phyloP scores from a whole-genome alignment of 2,113 vertebrate species.

The Hippocampus comes region DNA sequence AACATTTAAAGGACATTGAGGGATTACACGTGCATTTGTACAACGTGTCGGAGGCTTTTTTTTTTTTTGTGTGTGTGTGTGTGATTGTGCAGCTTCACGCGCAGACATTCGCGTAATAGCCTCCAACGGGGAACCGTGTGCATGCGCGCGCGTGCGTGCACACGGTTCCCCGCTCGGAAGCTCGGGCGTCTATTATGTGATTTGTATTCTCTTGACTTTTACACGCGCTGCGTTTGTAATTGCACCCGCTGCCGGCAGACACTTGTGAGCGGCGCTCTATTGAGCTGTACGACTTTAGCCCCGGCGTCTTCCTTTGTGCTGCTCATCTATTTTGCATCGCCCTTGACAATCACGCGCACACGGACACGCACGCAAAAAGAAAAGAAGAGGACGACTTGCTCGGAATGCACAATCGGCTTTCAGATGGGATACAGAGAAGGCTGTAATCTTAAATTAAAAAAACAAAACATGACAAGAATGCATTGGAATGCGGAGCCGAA shows the following conservation, averaged over 20 bases:
- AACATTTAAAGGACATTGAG: slow-evolving; percentile 20
- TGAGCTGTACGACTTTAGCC: slow-evolving; percentile 54
- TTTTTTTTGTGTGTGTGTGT: not conserved
- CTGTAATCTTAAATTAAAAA: slow-evolving; percentile 33
- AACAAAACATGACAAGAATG: slow-evolving; percentile 54
- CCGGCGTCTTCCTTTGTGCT: slow-evolving; percentile 44
- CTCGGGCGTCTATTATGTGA: slow-evolving; percentile 50
- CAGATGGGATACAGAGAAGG: slow-evolving; percentile 38
- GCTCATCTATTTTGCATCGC: slow-evolving; percentile 58
- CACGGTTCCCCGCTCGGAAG: not conserved
- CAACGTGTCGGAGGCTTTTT: not conserved
- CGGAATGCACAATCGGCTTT: slow-evolving; percentile 55
- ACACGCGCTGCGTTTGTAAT: slow-evolving; percentile 64
- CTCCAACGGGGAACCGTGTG: not conserved
- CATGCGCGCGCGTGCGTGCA: not conserved
- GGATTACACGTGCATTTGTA: slow-evolving; percentile 13
- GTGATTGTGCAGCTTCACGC: not conserved
- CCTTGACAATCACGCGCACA: slow-evolving; percentile 69
- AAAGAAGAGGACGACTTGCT: slow-evolving; percentile 31
- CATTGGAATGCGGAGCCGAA: slow-evolving; percentile 36
- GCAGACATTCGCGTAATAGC: not conserved
- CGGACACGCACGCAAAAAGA: slow-evolving; percentile 51
- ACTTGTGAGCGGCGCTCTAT: slow-evolving; percentile 51
- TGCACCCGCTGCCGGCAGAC: slow-evolving; percentile 60
- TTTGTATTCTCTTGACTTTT: slow-evolving; percentile 72